A percentile compares a stretch with the other conserved stretches of the same genome.
Evolutionary conservation across 2,797 vertebrate genomes (phyloP).

Genomic region (Menidia menidia): DNA sequence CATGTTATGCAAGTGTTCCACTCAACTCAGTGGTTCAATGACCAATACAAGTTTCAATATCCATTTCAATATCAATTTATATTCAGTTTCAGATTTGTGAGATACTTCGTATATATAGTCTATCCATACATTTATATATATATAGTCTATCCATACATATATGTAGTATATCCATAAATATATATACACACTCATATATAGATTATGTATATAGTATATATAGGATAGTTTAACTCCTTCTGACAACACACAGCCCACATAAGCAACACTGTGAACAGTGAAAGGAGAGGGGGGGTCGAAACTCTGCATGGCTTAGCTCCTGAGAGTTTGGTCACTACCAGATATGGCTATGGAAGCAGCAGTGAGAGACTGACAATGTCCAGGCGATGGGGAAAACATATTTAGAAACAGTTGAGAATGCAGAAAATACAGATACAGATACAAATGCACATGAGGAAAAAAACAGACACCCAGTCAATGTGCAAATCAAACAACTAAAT

Average conservation of each 20-base stretch:
- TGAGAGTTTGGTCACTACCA: conserved; percentile 71
- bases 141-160: too few relatives aligned
- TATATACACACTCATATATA: conserved; percentile 7
- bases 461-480: background rate
- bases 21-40: conserved; percentile 39
- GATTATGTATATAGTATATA: conserved; percentile 1
- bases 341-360: conserved; percentile 76
- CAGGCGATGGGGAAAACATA: conserved; percentile 57
- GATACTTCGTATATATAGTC: too few relatives aligned
- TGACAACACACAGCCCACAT: conserved; percentile 63
- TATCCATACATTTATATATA: too few relatives aligned
- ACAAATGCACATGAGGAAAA: background rate
- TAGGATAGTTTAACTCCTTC: conserved; percentile 32
- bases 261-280: conserved; percentile 54
- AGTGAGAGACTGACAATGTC: conserved; percentile 65
- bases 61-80: too few relatives aligned
- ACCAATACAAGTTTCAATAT: conserved; percentile 14
- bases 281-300: background rate
- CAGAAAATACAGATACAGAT: conserved; percentile 25
- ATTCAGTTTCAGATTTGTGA: too few relatives aligned
- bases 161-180: too few relatives aligned
- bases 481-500: background rate
- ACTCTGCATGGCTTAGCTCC: conserved; percentile 53
- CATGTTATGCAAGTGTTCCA: conserved; percentile 62
- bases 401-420: conserved; percentile 39